Evolutionary conservation across 1,140 invertebrate genomes (phyloP), one percentile per base, ranked within the genome.

Genomic region (Neodiprion pinetum): DNA sequence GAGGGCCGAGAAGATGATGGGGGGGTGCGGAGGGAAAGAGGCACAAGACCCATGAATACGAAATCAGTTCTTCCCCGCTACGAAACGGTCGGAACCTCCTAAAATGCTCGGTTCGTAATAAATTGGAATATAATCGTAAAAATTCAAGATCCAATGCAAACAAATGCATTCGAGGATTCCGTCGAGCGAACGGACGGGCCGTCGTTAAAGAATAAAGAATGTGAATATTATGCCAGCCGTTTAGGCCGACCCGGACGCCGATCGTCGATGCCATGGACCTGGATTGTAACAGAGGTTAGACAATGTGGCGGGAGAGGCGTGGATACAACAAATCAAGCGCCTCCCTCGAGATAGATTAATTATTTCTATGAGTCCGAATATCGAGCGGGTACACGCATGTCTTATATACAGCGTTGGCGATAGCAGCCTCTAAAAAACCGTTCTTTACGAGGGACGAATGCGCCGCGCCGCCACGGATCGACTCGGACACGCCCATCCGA

Each of bases 71-170:
- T 61, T 61, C n/a, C 53, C 53, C 11, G 11, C 53, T 40, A 40
- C 28, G 28, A 40, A 40, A 40, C 28, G 28, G 28, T 40, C 28
- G 28, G 28, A 40, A 40, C 28, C 28, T 40, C 28, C 28, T 40
- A 40, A 40, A 40, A 40, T 3, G 28, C 53, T 14, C 9, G 53
- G 53, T 61, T 17, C 53, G 53, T 61, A 61, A 61, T 61, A 61
- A 61, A 61, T 61, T 61, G 53, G 53, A 61, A 61, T 17, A 61
- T 61, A 61, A 61, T 61, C 53, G 53, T 61, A 61, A 61, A 61
- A 61, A 61, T 61, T 61, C 53, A 9, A 61, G 8, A 61, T 61
- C 53, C 53, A 61, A 61, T 61, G 53, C 53, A 61, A 61, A 61
- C 53, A 61, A 61, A 61, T 61, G 53, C 53, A 61, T 61, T 61